phyloP scores from a whole-genome alignment of 2,113 vertebrate species.

The Pygoscelis antarcticus region DNA sequence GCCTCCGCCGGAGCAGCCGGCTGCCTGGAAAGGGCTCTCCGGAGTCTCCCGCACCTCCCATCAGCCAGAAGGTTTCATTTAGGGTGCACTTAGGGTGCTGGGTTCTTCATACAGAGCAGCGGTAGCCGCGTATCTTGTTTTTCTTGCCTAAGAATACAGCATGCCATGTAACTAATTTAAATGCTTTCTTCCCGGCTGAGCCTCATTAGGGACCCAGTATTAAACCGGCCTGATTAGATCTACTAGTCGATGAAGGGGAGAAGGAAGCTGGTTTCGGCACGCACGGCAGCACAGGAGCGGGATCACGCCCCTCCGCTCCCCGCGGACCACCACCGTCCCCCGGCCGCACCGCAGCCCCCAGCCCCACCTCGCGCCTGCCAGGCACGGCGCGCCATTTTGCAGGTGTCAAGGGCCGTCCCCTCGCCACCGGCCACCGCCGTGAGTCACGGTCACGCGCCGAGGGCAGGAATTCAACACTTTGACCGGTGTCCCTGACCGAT shows the following conservation, averaged over 20 bases:
- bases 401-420: neutral
- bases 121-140: neutral
- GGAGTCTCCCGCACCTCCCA: neutral
- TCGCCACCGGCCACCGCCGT: accelerated
- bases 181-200: neutral
- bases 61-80: neutral
- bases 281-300: accelerated
- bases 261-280: neutral
- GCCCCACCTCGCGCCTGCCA: accelerated
- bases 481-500: neutral
- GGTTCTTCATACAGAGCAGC: neutral
- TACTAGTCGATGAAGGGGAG: neutral
- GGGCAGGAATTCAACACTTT: neutral
- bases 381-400: accelerated
- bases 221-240: neutral
- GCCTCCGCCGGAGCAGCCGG: accelerated
- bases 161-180: neutral
- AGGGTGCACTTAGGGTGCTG: accelerated
- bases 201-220: neutral
- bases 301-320: accelerated
- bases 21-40: neutral
- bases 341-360: neutral
- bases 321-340: accelerated
- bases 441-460: neutral
- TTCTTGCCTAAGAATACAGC: neutral